Conservation (phyloP, 1,140 invertebrate species). For the Cotesia glomerata region DNA sequence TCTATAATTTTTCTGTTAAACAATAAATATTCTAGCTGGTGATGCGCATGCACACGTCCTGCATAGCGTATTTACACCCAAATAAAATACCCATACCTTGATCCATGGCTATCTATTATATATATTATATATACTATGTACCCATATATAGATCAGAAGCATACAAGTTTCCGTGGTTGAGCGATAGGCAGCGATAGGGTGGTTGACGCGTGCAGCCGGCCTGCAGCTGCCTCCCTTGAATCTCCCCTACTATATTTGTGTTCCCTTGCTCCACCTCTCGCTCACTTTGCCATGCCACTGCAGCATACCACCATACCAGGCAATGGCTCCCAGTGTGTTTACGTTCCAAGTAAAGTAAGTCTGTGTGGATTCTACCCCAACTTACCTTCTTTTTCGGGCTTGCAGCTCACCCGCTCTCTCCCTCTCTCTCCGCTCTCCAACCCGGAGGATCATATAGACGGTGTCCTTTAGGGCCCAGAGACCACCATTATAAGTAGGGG, state of each 20-base stretch:
- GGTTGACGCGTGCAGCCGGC: conserved; percentile 61
- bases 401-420: conserved; percentile 38
- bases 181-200: conserved; percentile 51
- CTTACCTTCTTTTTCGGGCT: neutral
- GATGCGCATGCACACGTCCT: neutral
- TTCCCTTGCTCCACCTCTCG: conserved; percentile 19
- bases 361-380: too few relatives aligned
- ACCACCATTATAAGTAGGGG: conserved; percentile 63
- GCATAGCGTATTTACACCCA: neutral
- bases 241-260: conserved; percentile 29
- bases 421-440: conserved; percentile 23
- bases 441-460: conserved; percentile 28
- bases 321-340: neutral
- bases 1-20: neutral
- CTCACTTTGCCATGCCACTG: conserved; percentile 20
- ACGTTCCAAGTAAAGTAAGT: neutral
- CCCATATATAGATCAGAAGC: neutral
- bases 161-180: conserved; percentile 5
- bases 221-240: conserved; percentile 55
- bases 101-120: too few relatives aligned
- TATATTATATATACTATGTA: conserved; percentile 1
- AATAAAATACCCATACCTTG: neutral
- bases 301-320: neutral
- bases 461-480: conserved; percentile 34
- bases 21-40: neutral